Conservation (phyloP, 2,113 vertebrate genomes). For the Sciurus niger region DNA sequence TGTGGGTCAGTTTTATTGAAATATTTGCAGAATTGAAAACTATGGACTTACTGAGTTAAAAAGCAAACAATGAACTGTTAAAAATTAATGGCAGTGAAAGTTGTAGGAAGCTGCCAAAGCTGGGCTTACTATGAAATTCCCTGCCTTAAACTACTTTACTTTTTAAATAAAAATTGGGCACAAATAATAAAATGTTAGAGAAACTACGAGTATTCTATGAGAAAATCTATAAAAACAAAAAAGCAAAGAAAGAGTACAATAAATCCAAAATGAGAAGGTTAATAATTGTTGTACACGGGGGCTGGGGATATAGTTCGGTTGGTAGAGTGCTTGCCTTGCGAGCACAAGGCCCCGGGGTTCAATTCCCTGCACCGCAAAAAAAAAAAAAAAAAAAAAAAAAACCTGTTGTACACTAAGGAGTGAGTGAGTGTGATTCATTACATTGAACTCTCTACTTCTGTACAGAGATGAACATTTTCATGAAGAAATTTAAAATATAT, state of each 20-base stretch:
- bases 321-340: too few species aligned
- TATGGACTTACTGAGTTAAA: background rate
- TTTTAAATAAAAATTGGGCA: conserved; percentile 12
- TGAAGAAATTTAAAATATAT: conserved; percentile 8
- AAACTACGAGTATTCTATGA: background rate
- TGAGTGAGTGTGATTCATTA: background rate
- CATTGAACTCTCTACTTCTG: background rate
- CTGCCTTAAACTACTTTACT: background rate
- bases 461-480: background rate
- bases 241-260: background rate
- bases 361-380: too few species aligned
- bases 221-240: background rate
- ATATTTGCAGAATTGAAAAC: too few species aligned
- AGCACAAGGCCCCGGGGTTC: too few species aligned
- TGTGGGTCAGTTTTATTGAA: too few species aligned
- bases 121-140: background rate
- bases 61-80: background rate
- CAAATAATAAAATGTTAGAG: conserved; percentile 33
- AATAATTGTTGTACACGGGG: background rate
- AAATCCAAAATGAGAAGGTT: background rate
- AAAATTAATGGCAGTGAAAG: background rate
- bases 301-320: too few species aligned
- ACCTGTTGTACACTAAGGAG: background rate
- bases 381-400: too few species aligned
- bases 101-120: background rate